Evolutionary conservation across 2,888 invertebrate species (phyloP).

Genomic region (Acleris emargana): DNA sequence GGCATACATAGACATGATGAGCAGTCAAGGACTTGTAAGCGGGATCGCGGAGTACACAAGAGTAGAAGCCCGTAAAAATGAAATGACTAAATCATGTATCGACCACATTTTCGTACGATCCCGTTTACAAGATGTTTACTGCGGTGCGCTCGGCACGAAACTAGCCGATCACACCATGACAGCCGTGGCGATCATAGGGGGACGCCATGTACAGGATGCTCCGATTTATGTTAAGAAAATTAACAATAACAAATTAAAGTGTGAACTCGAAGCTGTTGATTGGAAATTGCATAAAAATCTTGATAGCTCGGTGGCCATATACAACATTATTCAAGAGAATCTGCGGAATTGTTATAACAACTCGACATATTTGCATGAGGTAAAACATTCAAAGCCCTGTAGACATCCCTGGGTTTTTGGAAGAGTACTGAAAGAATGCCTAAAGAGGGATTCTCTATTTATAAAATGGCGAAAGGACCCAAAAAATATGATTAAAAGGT

Average conservation of each 20-base stretch:
- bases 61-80: conserved; percentile 1
- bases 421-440: not conserved
- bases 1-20: not conserved
- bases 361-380: not conserved
- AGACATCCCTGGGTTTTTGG: not conserved
- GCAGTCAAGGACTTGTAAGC: conserved; percentile 4
- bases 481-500: not conserved
- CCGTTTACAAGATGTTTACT: conserved; percentile 9
- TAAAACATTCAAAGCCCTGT: not conserved
- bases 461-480: not conserved
- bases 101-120: conserved; percentile 7
- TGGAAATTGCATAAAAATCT: not conserved
- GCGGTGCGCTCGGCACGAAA: conserved; percentile 8
- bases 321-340: not conserved
- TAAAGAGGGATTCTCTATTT: not conserved
- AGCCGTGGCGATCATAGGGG: not conserved
- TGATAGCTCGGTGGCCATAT: not conserved
- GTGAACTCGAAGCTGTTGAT: not conserved
- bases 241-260: not conserved
- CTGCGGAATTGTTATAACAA: not conserved
- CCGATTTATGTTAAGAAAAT: not conserved
- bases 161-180: conserved; percentile 11
- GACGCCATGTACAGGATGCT: not conserved
- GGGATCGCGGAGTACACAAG: conserved; percentile 11
- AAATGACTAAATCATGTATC: conserved; percentile 1